These are phyloP conservation scores for Tachypleus tridentatus DNA, from an alignment of 1,140 invertebrate genomes.

Conservation along the genomic window DNA sequence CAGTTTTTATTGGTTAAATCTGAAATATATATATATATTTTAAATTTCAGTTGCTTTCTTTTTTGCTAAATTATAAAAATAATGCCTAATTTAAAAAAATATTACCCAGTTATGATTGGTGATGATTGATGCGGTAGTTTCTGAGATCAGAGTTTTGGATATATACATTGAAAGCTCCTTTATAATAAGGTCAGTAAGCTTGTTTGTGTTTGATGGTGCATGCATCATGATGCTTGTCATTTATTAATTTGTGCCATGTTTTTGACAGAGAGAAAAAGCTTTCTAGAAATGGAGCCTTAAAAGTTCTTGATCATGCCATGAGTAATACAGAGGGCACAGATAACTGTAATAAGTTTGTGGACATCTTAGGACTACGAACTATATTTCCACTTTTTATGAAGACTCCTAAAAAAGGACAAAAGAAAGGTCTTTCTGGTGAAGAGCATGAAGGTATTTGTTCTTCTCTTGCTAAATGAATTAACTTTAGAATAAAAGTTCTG, in stretches of 20 bases:
- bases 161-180: too few species aligned
- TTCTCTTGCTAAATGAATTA: not conserved
- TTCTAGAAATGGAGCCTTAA: constrained; percentile 89
- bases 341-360: constrained; percentile 97
- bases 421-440: constrained; percentile 46
- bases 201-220: not conserved
- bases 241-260: not conserved
- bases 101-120: too few species aligned
- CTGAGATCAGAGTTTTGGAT: too few species aligned
- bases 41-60: too few species aligned
- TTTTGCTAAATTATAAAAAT: too few species aligned
- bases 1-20: too few species aligned
- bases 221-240: not conserved
- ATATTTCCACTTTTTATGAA: constrained; percentile 99
- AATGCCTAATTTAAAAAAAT: too few species aligned
- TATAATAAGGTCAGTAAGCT: too few species aligned
- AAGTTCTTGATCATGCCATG: constrained; percentile 93
- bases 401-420: constrained; percentile 77
- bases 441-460: constrained; percentile 17
- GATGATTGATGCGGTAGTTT: too few species aligned
- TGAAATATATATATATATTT: too few species aligned
- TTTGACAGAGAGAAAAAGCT: constrained; percentile 80
- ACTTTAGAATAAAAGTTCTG: not conserved
- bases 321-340: constrained; percentile 81
- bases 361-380: constrained; percentile 89